A percentile compares a stretch with the other conserved stretches of the same genome.
phyloP scores from a whole-genome alignment of 2,113 vertebrate species.

The Turnix velox region DNA sequence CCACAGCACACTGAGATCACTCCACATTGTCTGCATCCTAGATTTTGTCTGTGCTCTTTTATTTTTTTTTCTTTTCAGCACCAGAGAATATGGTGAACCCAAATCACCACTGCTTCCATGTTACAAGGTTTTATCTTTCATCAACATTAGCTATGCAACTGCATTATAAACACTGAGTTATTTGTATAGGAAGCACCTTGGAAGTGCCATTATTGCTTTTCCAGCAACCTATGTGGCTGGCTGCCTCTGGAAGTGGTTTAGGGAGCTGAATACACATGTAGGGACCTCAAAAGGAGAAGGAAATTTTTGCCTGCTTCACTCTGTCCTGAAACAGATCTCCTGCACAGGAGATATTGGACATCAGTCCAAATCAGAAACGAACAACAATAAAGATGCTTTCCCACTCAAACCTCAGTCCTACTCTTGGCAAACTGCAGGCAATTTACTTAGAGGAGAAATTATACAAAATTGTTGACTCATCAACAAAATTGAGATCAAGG shows the following conservation, averaged over 20 bases:
- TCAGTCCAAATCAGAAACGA: background rate
- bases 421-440: background rate
- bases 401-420: background rate
- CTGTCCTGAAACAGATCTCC: background rate
- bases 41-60: background rate
- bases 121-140: background rate
- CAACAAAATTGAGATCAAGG: background rate
- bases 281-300: background rate
- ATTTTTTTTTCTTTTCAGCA: background rate
- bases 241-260: background rate
- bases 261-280: background rate
- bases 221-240: background rate
- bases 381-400: background rate
- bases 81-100: background rate
- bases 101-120: background rate
- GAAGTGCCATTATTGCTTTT: background rate
- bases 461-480: background rate
- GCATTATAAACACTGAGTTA: background rate
- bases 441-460: background rate
- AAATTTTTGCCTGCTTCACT: background rate
- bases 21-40: background rate
- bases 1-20: background rate
- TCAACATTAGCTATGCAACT: background rate
- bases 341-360: background rate
- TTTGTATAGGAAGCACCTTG: background rate